A percentile compares a stretch with the other conserved stretches of the same genome.
Conservation (phyloP, 2,888 invertebrate species). For the Arge pagana region DNA sequence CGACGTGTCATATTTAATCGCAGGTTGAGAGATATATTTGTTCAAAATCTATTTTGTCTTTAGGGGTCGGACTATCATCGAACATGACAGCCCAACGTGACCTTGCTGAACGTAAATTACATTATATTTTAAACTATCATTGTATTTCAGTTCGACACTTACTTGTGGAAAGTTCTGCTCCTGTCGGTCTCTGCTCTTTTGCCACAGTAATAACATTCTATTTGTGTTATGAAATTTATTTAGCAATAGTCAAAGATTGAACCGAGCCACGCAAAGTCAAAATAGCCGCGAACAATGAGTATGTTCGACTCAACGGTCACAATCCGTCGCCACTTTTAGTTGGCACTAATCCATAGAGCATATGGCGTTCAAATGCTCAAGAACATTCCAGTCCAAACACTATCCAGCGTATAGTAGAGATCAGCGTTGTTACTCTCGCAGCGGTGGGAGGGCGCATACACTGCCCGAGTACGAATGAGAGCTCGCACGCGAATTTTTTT, state of each 20-base stretch:
- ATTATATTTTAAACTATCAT: constrained; percentile 1
- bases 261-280: neutral
- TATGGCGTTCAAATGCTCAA: constrained; percentile 13
- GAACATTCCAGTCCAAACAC: constrained; percentile 6
- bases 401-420: constrained; percentile 12
- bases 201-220: constrained; percentile 8
- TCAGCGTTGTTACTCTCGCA: neutral
- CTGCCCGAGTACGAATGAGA: too few relatives aligned
- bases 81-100: constrained; percentile 6
- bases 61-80: neutral
- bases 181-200: constrained; percentile 10
- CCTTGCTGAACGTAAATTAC: constrained; percentile 1
- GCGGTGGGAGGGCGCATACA: too few relatives aligned
- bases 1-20: neutral
- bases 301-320: too few relatives aligned
- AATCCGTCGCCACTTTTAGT: constrained; percentile 6
- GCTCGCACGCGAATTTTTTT: too few relatives aligned
- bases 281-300: neutral
- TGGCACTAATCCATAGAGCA: too few relatives aligned
- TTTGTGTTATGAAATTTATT: constrained; percentile 5
- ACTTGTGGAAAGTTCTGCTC: constrained; percentile 7
- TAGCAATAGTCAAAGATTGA: neutral
- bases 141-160: constrained; percentile 10
- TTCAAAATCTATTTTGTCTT: constrained; percentile 3
- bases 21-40: constrained; percentile 4